phyloP scores from a whole-genome alignment of 35 echinoderm and acorn worm genomes.

The Hemicentrotus pulcherrimus region DNA sequence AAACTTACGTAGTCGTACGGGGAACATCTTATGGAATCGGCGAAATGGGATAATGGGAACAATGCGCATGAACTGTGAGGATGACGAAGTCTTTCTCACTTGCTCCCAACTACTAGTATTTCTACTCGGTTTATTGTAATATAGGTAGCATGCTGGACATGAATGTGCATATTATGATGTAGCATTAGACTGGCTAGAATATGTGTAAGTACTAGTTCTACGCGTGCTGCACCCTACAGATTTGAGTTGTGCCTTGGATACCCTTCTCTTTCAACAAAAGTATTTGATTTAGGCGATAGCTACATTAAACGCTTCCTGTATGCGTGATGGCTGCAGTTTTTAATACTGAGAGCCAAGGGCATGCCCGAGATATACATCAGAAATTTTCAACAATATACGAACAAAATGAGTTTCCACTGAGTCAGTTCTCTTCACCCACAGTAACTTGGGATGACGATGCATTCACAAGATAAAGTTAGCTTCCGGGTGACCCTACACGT shows the following conservation, averaged over 20 bases:
- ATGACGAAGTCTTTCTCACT: background rate
- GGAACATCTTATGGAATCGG: too few relatives aligned
- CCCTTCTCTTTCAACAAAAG: slow-evolving; percentile 1
- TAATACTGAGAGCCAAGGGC: background rate
- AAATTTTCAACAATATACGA: slow-evolving; percentile 19
- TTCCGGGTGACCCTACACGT: slow-evolving; percentile 7
- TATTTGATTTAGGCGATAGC: slow-evolving; percentile 5
- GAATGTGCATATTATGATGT: background rate
- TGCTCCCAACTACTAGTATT: background rate
- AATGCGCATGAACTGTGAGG: too few relatives aligned
- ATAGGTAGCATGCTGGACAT: background rate
- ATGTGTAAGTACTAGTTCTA: background rate
- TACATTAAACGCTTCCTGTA: slow-evolving; percentile 10
- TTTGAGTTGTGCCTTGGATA: slow-evolving; percentile 17
- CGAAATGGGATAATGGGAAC: too few relatives aligned
- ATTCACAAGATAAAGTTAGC: background rate
- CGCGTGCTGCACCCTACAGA: background rate
- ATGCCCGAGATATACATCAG: slow-evolving; percentile 5
- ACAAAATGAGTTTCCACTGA: background rate
- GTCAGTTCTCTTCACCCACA: background rate
- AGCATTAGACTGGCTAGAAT: background rate
- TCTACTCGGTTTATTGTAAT: background rate
- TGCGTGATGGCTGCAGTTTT: slow-evolving; percentile 9
- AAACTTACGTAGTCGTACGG: too few relatives aligned
- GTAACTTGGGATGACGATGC: background rate